phyloP scores from a whole-genome alignment of 37 sponge, comb jelly and placozoan genomes.

The Axinella damicornis region DNA sequence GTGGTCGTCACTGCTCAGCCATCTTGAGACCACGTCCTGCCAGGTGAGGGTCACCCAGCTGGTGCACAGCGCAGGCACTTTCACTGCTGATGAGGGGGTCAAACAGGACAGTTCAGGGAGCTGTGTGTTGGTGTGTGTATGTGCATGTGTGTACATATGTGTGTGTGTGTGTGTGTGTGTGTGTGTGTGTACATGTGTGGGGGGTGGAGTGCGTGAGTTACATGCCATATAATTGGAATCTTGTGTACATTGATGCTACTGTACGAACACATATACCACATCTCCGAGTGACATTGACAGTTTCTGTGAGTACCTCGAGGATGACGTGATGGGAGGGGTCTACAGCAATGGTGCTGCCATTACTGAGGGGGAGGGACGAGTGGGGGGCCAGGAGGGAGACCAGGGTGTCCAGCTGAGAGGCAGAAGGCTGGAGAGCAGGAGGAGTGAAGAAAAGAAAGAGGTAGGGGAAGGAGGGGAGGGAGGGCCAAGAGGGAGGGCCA shows the following conservation, averaged over 20 bases:
- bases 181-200: too few relatives aligned
- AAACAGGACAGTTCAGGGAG: background rate
- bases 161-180: background rate
- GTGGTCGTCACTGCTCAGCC: conserved; percentile 17
- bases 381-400: conserved; percentile 5
- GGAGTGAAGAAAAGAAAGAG: too few relatives aligned
- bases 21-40: conserved; percentile 35
- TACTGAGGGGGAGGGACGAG: conserved; percentile 28
- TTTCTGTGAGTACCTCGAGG: conserved; percentile 44
- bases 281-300: too few relatives aligned
- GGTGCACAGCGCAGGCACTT: conserved; percentile 22
- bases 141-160: background rate
- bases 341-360: conserved; percentile 23
- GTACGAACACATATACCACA: too few relatives aligned
- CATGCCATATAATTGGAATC: too few relatives aligned
- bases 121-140: background rate
- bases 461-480: too few relatives aligned
- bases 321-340: conserved; percentile 22
- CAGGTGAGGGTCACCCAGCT: conserved; percentile 41
- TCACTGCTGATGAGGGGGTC: conserved; percentile 22
- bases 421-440: background rate
- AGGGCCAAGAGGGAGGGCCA: too few relatives aligned
- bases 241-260: too few relatives aligned
- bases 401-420: conserved; percentile 41
- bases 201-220: too few relatives aligned